A percentile compares a stretch with the other conserved stretches of the same genome.
Evolutionary conservation across 2,113 vertebrate species (phyloP).

Genomic region (Coreoperca whiteheadi): DNA sequence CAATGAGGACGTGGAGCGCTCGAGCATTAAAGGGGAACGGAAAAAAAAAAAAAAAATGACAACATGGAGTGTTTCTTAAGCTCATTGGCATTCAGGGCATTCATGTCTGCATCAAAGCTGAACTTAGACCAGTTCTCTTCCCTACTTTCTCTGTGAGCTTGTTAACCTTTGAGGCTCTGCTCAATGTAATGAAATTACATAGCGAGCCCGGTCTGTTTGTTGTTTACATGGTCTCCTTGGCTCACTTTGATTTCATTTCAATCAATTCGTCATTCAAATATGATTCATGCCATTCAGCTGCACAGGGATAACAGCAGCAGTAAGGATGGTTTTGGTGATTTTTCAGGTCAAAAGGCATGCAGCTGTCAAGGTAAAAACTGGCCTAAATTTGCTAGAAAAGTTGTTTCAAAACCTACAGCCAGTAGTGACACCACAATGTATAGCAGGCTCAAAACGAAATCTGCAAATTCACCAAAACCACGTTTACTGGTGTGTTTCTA

Average conservation of each 20-base stretch:
- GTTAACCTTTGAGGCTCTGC: constrained; percentile 61
- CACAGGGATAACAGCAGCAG: background rate
- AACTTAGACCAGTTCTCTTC: constrained; percentile 45
- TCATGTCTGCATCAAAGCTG: constrained; percentile 56
- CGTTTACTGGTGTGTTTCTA: background rate
- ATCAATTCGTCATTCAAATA: background rate
- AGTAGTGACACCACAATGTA: background rate
- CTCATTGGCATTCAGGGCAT: constrained; percentile 64
- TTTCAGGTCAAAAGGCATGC: background rate
- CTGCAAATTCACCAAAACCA: constrained; percentile 2
- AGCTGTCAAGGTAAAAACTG: background rate
- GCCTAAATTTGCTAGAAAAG: background rate
- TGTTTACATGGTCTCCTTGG: constrained; percentile 7
- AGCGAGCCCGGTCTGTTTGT: constrained; percentile 25
- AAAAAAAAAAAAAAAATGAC: constrained; percentile 7
- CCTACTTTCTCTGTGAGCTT: constrained; percentile 54
- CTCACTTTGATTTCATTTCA: constrained; percentile 24
- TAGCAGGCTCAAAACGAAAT: background rate
- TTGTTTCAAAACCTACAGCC: background rate
- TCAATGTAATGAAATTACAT: constrained; percentile 34
- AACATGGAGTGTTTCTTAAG: constrained; percentile 29
- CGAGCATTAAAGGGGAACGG: background rate
- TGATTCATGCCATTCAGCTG: background rate
- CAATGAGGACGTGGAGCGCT: background rate
- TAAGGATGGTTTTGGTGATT: background rate